phyloP scores from a whole-genome alignment of 2,797 vertebrate genomes.

The Anguilla anguilla region DNA sequence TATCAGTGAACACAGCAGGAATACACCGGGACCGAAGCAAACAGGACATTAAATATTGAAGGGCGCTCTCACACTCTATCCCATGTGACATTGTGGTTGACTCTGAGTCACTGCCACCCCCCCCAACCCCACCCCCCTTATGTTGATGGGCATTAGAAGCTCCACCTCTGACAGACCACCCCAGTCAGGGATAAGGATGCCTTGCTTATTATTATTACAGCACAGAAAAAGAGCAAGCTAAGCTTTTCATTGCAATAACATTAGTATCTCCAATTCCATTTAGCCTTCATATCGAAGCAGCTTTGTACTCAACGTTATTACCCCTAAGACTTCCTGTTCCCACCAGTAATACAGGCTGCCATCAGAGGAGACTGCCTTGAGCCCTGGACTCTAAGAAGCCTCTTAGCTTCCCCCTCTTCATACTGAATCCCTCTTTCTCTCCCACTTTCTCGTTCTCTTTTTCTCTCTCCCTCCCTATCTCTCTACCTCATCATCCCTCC shows the following conservation, averaged over 20 bases:
- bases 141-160: background rate
- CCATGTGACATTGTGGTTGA: constrained; percentile 46
- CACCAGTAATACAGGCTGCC: constrained; percentile 24
- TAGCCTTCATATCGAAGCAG: constrained; percentile 31
- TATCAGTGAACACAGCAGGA: constrained; percentile 14
- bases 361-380: background rate
- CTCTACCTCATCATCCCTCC: too few relatives aligned
- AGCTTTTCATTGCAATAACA: constrained; percentile 37
- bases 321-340: constrained; percentile 15
- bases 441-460: background rate
- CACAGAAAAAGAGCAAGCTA: constrained; percentile 33
- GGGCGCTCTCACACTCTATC: constrained; percentile 46
- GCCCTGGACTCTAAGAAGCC: constrained; percentile 18
- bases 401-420: background rate
- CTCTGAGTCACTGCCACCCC: constrained; percentile 8
- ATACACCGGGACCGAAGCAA: constrained; percentile 26
- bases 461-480: background rate
- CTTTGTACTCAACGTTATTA: background rate
- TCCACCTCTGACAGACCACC: background rate
- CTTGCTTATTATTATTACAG: constrained; percentile 31
- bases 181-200: background rate
- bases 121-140: background rate
- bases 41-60: constrained; percentile 56
- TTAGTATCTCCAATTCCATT: constrained; percentile 46
- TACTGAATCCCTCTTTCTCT: background rate